Conservation (phyloP, 2,797 vertebrate genomes). For the Pangasius larnaudii region DNA sequence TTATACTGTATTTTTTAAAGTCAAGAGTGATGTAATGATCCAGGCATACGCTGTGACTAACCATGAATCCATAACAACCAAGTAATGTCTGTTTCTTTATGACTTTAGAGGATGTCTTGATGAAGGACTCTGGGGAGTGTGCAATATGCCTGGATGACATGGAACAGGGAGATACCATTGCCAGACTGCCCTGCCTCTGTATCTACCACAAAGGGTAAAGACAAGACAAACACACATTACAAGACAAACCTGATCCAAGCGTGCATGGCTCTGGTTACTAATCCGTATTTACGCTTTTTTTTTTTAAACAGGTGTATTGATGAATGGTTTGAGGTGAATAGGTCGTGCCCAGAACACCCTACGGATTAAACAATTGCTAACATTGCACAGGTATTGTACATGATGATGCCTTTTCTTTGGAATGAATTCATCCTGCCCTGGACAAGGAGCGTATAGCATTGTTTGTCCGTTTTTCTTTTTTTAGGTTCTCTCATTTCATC, state of each 20-base stretch:
- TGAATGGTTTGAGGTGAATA: slow-evolving; percentile 96
- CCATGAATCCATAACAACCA: background rate
- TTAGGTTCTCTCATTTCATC: slow-evolving; percentile 14
- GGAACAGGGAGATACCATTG: slow-evolving; percentile 95
- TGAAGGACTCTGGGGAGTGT: slow-evolving; percentile 96
- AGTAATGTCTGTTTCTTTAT: slow-evolving; percentile 40
- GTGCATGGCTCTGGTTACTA: slow-evolving; percentile 3
- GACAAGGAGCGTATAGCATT: background rate
- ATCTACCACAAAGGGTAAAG: slow-evolving; percentile 95
- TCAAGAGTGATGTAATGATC: background rate
- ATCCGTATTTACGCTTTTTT: slow-evolving; percentile 41
- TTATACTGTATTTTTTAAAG: background rate
- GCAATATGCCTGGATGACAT: slow-evolving; percentile 95
- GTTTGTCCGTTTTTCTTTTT: background rate
- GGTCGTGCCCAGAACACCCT: slow-evolving; percentile 97
- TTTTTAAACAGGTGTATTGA: slow-evolving; percentile 88
- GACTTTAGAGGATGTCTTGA: slow-evolving; percentile 91
- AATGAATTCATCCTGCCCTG: background rate
- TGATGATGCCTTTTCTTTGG: background rate
- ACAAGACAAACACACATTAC: slow-evolving; percentile 5
- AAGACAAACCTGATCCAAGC: background rate
- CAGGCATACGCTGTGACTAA: background rate
- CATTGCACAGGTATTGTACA: slow-evolving; percentile 29
- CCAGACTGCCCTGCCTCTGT: slow-evolving; percentile 95
- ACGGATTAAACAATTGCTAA: slow-evolving; percentile 78